Base-by-base conservation (phyloP, 2,113 vertebrate species). In the Brevimyrus niger region DNA sequence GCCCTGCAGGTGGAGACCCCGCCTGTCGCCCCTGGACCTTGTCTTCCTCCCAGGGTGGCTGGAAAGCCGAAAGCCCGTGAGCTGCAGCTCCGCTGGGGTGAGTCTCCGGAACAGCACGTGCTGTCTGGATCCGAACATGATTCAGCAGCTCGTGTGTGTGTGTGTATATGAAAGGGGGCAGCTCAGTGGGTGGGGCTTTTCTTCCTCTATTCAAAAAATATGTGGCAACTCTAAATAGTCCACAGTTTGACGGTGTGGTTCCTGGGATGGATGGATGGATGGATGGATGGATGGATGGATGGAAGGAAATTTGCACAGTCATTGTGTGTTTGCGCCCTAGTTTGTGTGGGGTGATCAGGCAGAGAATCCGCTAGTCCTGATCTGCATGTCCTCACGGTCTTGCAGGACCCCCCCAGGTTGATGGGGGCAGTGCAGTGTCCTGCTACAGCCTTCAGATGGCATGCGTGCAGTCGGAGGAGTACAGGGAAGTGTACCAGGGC, bases 71-170 rank as follows among this genome's bases (percentile, higher is more conserved):
- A 96, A 97, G 97, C 98, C 93, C 97, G 96, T 93, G 98, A 99
- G 96, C 92, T 99, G 92, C 98, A 98, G 92, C 95, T 99, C 92
- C 97, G 97, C 92, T 99, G 98, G 98, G 97, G 98, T 99, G 97
- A 23, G 69, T 1, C 4, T 38, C 21, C 1, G 4, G 11, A 1
- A 27, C 9, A 3, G 58, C 8, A 27, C 31, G 0, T 10, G 31
- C 15, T 17, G 7, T 38, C 31, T 76, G 27, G 8, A 6, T 76
- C 19, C 0, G 13, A 15, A 76, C 10, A 19, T 42, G 15, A 17
- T 76, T 76, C 15, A 38, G 69, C 69, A 38, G n/a, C 5, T 38
- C 6, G 11, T 38, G 4, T 38, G 0, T 5, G 3, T 44, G 38
- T 38, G 42, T 35, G 1, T 6, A 38, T 38, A 6, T 38, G 35